Percentiles rank a stretch among this genome's conserved stretches.
Conservation (phyloP, 2,113 vertebrate species). For the Elaphurus davidianus region DNA sequence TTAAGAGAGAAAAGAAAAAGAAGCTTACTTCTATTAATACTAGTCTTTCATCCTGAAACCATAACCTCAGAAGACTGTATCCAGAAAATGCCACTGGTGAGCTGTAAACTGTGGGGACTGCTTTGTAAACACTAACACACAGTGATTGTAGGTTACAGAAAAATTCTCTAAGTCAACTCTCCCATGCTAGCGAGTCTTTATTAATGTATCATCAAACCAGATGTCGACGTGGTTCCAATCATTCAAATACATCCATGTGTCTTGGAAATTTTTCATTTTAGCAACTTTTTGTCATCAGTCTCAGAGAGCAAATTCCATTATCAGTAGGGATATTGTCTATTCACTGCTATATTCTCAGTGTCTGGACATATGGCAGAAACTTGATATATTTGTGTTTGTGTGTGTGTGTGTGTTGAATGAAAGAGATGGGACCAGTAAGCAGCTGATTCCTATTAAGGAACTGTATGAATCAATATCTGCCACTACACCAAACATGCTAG, state of each 20-base stretch:
- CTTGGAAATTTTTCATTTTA: background rate
- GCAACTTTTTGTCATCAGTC: background rate
- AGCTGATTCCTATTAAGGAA: conserved; percentile 8
- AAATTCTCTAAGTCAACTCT: background rate
- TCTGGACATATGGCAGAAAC: background rate
- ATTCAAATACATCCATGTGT: background rate
- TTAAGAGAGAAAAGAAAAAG: background rate
- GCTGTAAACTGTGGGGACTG: background rate
- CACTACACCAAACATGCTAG: background rate
- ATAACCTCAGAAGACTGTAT: background rate
- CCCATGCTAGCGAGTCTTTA: background rate
- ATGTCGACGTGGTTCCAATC: background rate
- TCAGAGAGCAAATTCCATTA: background rate
- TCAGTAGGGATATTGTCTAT: background rate
- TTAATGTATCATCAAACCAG: background rate
- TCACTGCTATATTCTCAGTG: background rate
- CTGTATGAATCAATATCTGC: background rate
- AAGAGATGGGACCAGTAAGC: background rate
- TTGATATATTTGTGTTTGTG: too few relatives aligned
- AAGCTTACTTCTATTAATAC: background rate
- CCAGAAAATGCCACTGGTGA: background rate
- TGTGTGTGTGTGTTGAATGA: background rate
- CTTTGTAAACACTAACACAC: background rate
- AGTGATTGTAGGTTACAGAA: background rate
- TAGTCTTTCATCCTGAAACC: background rate